A percentile compares a stretch with the other conserved stretches of the same genome.
These are phyloP conservation scores for Bursaphelenchus okinawaensis DNA, from an alignment of 2,888 invertebrate species.

Conservation along the genomic window DNA sequence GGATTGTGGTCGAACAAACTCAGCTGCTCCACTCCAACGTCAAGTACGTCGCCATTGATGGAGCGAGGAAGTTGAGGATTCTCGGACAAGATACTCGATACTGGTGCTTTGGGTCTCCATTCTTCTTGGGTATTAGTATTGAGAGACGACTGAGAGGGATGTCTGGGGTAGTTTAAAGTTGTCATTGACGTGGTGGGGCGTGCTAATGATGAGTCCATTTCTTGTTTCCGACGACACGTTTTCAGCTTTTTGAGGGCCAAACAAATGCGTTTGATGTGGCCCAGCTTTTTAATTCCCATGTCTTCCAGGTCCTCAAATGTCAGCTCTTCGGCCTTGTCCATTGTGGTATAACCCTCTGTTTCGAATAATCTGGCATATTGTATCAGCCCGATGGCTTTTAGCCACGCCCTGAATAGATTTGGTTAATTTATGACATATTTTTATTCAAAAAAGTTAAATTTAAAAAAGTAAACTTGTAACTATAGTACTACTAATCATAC, in stretches of 20 bases:
- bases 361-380: conserved; percentile 84
- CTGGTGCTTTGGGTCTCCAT: conserved; percentile 7
- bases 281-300: conserved; percentile 68
- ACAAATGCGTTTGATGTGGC: conserved; percentile 96
- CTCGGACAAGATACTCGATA: conserved; percentile 12
- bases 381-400: conserved; percentile 79
- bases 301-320: conserved; percentile 99
- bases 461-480: neutral
- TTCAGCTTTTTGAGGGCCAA: conserved; percentile 92
- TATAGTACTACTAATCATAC: neutral
- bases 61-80: conserved; percentile 14
- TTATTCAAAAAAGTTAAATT: neutral
- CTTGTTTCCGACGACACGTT: conserved; percentile 13
- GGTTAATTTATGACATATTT: neutral
- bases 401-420: conserved; percentile 69
- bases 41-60: conserved; percentile 11
- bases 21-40: neutral
- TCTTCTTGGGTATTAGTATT: neutral
- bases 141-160: neutral
- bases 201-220: neutral
- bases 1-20: neutral
- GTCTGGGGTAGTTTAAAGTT: no score
- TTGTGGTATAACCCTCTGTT: conserved; percentile 85
- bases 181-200: no score
- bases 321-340: conserved; percentile 82